Base-by-base conservation (phyloP, 1,140 invertebrate species). In the Sitophilus oryzae region DNA sequence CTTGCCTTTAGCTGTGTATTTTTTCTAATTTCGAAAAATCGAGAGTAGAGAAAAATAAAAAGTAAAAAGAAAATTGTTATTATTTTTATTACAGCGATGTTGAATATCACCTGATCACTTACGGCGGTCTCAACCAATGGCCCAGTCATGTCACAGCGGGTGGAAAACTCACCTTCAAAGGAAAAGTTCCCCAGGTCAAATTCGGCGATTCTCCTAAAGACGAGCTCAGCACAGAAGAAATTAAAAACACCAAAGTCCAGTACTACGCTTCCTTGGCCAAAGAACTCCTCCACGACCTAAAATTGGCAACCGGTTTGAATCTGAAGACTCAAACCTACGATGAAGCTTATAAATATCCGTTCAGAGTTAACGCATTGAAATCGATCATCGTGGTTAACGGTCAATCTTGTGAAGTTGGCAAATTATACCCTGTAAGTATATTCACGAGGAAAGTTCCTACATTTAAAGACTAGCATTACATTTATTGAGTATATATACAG, bases 361-460 rank as follows among this genome's bases (percentile, higher is more conserved):
- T 80, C 73, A 76, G 82, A 66, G 68, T 77, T 3, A 76, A 75
- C 4, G 77, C 82, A 2, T 73, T 75, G 0, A 83, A 80, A 59
- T 73, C 74, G 19, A 78, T 84, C 9, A 64, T 85, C 56, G 77
- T 73, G 2, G 68, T 83, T 9, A 63, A 50, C 11, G 51, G 61
- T 14, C 38, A 59, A 25, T 56, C 60, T n/a, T 71, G 69, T 48
- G 47, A 65, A 60, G 50, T 59, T 16, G 63, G 65, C 19, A 57
- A 57, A 36, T 50, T 69, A 2, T 52, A 48, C 25, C 36, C 43
- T n/a, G 63, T 65, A 63, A 60, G 59, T 58, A 11, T 11, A 16
- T n/a, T n/a, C n/a, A n/a, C n/a, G n/a, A n/a, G n/a, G n/a, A n/a
- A n/a, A n/a, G n/a, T n/a, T n/a, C n/a, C n/a, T n/a, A n/a, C n/a